Base-by-base conservation (phyloP, 35 echinoderm and acorn worm genomes). In the Apostichopus japonicus region DNA sequence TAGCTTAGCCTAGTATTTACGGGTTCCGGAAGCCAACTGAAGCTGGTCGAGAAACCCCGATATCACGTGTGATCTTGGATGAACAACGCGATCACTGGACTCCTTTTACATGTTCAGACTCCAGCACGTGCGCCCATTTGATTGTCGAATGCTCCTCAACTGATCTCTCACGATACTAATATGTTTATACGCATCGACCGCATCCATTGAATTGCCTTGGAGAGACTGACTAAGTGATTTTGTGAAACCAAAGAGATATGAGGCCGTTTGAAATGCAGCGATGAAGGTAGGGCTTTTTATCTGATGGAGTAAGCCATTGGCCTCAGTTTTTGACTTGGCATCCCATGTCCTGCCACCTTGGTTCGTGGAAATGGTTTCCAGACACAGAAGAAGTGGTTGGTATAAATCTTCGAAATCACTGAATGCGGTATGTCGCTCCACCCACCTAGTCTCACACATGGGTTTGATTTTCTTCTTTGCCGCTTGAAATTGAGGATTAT, bases 391-490 rank as follows among this genome's bases (percentile, higher is more conserved):
- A 10, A 80, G 19, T 10, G 78, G 78, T 44, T 80, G 10, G 25
- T 80, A 80, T 10, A 80, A 24, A 10, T 11, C 78, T 8, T 21
- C 8, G 7, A 79, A 23, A 79, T 79, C 78, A 17, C 24, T 24
- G 8, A 79, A 79, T 33, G 79, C 16, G 21, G 79, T 83, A 44
- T 83, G 79, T 16, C 79, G 4, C 44, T 96, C 92, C 22, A 93
- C 89, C 95, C 95, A 96, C 77, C 95, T 83, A 10, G 95, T 96
- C 77, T 91, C 78, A 55, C 84, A 87, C 27, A 87, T 6, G 4
- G 21, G 51, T 58, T 87, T 57, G 14, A 87, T 24, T 6, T 4
- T 57, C 27, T 54, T 22, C 56, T 22, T 5, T 86, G n/a, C 22
- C 56, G 24, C 57, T 52, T 7, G 23, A 19, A 67, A n/a, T 87